Evolutionary conservation across 2,113 vertebrate genomes (phyloP).

Genomic region (Rostratula benghalensis): DNA sequence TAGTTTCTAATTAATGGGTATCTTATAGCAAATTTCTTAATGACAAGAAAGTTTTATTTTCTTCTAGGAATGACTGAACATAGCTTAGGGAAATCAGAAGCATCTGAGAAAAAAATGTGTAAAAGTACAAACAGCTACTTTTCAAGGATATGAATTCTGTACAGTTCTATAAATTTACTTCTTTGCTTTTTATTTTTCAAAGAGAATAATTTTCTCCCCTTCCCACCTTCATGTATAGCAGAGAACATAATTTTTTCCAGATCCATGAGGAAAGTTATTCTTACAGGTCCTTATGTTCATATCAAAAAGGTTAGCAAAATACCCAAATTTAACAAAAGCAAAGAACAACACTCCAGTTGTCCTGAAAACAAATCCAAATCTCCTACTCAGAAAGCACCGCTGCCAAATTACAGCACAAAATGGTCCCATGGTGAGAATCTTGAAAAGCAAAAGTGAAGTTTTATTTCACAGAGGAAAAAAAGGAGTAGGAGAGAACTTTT

Average conservation of each 20-base stretch:
- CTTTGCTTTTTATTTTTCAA: background rate
- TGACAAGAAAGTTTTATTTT: background rate
- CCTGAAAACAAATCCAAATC: constrained; percentile 26
- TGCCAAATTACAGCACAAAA: constrained; percentile 37
- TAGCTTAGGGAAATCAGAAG: background rate
- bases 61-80: background rate
- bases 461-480: background rate
- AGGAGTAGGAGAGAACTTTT: background rate
- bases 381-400: constrained; percentile 23
- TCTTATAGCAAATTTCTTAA: background rate
- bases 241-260: background rate
- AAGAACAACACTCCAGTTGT: background rate
- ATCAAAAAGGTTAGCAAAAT: constrained; percentile 40
- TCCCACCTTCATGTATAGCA: background rate
- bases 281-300: background rate
- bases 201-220: background rate
- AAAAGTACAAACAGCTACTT: background rate
- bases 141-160: background rate
- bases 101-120: background rate
- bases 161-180: background rate
- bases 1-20: background rate
- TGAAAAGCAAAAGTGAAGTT: constrained; percentile 41
- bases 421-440: constrained; percentile 14
- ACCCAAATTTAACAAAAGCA: background rate
- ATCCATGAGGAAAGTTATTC: constrained; percentile 16